Evolutionary conservation across 2,113 vertebrate genomes (phyloP).

Genomic region (Pituophis catenifer): DNA sequence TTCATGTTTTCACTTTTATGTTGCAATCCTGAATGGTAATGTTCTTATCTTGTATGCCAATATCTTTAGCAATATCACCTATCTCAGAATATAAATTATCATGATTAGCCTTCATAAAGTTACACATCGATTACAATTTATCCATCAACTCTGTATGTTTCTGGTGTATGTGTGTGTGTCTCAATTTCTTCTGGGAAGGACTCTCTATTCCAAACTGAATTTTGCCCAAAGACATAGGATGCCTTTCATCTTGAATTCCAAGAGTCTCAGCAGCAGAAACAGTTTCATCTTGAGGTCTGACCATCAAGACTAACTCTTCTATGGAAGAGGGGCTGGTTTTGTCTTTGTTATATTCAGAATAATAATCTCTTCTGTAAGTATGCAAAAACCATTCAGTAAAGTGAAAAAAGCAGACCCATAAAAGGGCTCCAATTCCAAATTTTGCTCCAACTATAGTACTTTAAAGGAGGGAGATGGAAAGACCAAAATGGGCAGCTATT

Average conservation of each 20-base stretch:
- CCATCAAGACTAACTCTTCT: not conserved
- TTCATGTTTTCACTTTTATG: no score
- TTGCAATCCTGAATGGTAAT: no score
- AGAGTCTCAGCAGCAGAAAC: not conserved
- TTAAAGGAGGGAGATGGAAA: not conserved
- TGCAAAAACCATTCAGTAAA: not conserved
- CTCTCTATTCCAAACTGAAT: not conserved
- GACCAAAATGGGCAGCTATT: not conserved
- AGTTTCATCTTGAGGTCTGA: not conserved
- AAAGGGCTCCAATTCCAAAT: not conserved
- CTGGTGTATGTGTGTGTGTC: no score
- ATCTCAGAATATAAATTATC: no score
- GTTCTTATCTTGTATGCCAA: no score
- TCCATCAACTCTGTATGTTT: no score
- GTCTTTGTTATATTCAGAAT: not conserved
- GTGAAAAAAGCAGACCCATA: not conserved
- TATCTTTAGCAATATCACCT: no score
- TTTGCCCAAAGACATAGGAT: no score
- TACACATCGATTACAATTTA: no score
- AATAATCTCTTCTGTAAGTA: not conserved
- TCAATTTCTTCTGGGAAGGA: not conserved
- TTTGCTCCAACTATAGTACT: not conserved
- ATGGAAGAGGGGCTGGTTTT: not conserved
- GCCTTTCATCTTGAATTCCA: not conserved
- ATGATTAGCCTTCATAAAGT: no score